Evolutionary conservation across 2,797 vertebrate genomes (phyloP), one percentile per base, ranked within the genome.

Genomic region (Microtus agrestis): DNA sequence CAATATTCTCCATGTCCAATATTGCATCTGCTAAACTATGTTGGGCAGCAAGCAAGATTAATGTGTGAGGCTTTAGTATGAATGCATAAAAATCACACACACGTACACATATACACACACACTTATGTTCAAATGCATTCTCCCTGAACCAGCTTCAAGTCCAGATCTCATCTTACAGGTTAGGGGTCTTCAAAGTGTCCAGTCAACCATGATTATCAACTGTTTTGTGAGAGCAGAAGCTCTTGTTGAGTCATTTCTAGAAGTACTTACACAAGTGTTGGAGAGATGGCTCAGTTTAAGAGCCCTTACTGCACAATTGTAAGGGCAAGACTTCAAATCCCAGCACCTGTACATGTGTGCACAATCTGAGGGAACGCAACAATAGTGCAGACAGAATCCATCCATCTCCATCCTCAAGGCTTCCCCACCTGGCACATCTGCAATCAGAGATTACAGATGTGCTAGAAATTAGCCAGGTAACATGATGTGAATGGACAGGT

Each of bases 331-430:
- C 27, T 54, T 86, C 65, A 56, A 54, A 54, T 71, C 23, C 67
- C 46, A 71, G 4, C 23, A 37, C 13, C 31, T 37, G 2, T 8
- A 71, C n/a, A 40, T 10, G 2, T 29, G 14, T 87, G n/a, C 8
- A 71, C 11, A 69, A 69, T n/a, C 37, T 96, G 89, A 87, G 87
- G 93, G 95, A 95, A 87, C 93, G 25, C 96, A 85, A 80, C 94
- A 93, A 90, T 82, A 94, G 96, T 96, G 69, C 77, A 96, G 94
- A 87, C 94, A 97, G 93, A 98, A 97, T 96, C 92, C 91, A 98
- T 97, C 96, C 96, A 97, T 98, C 96, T 91, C 11, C 59, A 91
- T 96, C 17, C 1, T 31, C 76, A 29, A 78, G 91, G 90, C 87
- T 11, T 51, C 78, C 69, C 89, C 0, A 5, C 56, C 91, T 61